Base-by-base conservation (phyloP, 2,113 vertebrate species). In the Stigmatopora argus region DNA sequence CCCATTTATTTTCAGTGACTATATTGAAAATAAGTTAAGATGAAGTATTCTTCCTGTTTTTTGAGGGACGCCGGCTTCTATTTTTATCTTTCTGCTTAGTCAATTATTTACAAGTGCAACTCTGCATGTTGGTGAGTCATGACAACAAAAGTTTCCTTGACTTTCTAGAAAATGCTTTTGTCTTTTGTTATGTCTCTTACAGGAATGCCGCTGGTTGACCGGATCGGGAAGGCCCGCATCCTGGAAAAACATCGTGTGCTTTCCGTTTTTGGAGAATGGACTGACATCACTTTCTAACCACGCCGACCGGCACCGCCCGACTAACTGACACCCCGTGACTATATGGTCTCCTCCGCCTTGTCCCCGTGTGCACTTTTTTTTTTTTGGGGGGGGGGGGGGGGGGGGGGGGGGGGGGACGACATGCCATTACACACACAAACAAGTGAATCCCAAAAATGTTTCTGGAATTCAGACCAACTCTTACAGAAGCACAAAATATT, bases 191-290 rank as follows among this genome's bases (percentile, higher is more conserved):
- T 17, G 15, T 31, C 7, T 34, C 53, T 23, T 56, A 3, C 53
- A 56, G 26, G 53, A 56, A 34, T 17, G 14, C 26, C 17, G n/a
- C 1, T 23, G 11, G 11, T 23, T 19, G 10, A 7, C 19, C 12
- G 13, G 8, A 31, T 31, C 14, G 12, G 23, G 14, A 19, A 31
- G 4, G 21, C 63, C 9, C 47, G 19, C 47, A 49, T 38, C 48
- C 66, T 76, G 80, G 75, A 67, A 38, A 75, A 80, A 88, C 65
- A 58, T 23, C 53, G 13, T 31, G 23, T 23, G 23, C 78, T 89
- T 90, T 86, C 83, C 64, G 74, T 71, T 66, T 81, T 31, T 76
- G 74, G 80, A 80, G 85, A 85, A 88, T 77, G 74, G 78, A 60
- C 77, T 73, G 69, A 83, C 82, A 81, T 84, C 77, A 83, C 80